phyloP scores from a whole-genome alignment of 2,888 invertebrate species.

The Xylophagus ater region DNA sequence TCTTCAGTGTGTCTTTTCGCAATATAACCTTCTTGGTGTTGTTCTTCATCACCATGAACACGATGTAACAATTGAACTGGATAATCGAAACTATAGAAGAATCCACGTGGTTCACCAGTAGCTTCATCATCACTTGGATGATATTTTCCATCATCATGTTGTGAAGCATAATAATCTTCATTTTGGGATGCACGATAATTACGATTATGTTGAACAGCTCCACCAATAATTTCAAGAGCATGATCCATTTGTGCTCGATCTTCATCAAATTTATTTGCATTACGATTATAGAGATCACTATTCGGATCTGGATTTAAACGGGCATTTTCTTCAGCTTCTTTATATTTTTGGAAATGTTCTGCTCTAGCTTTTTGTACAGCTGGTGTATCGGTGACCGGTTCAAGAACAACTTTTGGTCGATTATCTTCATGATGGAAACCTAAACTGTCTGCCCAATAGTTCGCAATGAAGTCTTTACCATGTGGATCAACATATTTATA shows the following conservation, averaged over 20 bases:
- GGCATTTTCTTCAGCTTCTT: constrained; percentile 49
- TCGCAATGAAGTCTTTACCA: constrained; percentile 36
- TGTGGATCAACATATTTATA: constrained; percentile 54
- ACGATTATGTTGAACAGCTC: constrained; percentile 14
- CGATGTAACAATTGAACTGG: constrained; percentile 42
- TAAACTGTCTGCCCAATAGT: constrained; percentile 61
- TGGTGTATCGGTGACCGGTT: constrained; percentile 55
- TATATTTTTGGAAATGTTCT: constrained; percentile 57
- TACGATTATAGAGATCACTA: constrained; percentile 22
- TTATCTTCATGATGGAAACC: constrained; percentile 75
- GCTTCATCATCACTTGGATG: constrained; percentile 36
- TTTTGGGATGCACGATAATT: constrained; percentile 9
- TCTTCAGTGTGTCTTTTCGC: not conserved
- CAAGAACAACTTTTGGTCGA: constrained; percentile 49
- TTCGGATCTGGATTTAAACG: constrained; percentile 39
- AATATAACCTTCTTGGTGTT: not conserved
- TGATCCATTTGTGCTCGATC: constrained; percentile 15
- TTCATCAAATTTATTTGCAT: constrained; percentile 15
- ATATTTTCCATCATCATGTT: constrained; percentile 5
- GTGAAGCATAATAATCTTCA: no score
- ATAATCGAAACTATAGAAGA: constrained; percentile 61
- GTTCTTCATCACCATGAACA: not conserved
- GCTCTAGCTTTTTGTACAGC: constrained; percentile 59
- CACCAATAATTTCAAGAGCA: constrained; percentile 14
- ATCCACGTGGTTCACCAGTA: constrained; percentile 52